Base-by-base conservation (phyloP, 2,888 invertebrate genomes). In the Notodonta ziczac region DNA sequence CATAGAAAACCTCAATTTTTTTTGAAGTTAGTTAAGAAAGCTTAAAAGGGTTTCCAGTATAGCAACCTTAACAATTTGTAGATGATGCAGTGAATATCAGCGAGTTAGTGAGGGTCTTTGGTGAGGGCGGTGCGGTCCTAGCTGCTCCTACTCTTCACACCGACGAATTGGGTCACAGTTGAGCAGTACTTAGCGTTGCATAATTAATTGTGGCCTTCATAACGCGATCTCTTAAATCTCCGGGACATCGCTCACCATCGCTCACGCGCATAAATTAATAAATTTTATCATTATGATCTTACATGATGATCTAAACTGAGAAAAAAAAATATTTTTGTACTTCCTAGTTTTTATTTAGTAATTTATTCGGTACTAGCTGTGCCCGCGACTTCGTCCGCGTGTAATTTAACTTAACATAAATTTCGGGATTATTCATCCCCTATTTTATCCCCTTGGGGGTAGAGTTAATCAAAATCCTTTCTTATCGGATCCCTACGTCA, bases 201-300 rank as follows among this genome's bases (percentile, higher is more conserved):
- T 87, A 88, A 89, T 90, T 87, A 87, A 89, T 86, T 81, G 80
- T 77, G 74, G 77, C 76, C 79, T 77, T 79, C 77, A 77, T 79
- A 24, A 79, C 73, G 69, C 77, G 80, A 78, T 82, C 82, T 84
- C 84, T 83, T 82, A 83, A 83, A 73, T 76, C 65, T 70, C 67
- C 74, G 63, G 68, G 72, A 74, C 76, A 78, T 72, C 70, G 70
- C 70, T 75, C 70, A 73, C 72, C 76, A 78, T 76, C 76, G 75
- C 66, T 71, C 68, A 65, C 63, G 67, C 66, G 70, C 74, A 71
- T 76, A 71, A 76, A 78, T 77, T 74, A 73, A 73, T 77, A 73
- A 74, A 74, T 35, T 5, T 35, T 7, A 7, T 5, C 35, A 35
- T 35, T n/a, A n/a, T n/a, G n/a, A n/a, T n/a, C n/a, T n/a, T n/a